Base-by-base conservation (phyloP, 1,140 invertebrate species). In the Eciton burchellii region DNA sequence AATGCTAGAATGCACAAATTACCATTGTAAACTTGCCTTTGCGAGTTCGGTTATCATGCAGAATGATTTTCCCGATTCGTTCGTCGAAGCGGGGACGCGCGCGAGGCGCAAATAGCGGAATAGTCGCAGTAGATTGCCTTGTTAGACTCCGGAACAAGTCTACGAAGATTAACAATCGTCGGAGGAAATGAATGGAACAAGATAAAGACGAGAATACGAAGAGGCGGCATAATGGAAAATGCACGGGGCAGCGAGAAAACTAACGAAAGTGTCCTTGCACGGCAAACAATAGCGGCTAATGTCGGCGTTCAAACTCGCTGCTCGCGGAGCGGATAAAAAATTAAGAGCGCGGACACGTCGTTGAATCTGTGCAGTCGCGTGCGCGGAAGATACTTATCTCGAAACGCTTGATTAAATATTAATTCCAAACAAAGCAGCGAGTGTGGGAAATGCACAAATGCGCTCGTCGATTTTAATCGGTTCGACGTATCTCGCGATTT, bases 61-160 rank as follows among this genome's bases (percentile, higher is more conserved):
- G 35, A 86, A 86, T 86, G 76, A 85, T 86, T 86, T 76, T 63
- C 57, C n/a, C 45, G 76, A 71, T 71, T 85, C 49, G 21, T 35
- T 62, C 77, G 63, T 57, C 26, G 41, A 29, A 57, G 3, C 60
- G 29, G 12, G 60, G 62, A 77, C 35, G 74, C 21, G 74, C 21
- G 65, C 41, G 52, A 54, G 52, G 12, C 49, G 74, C 63, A 79
- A 79, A 70, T 35, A 79, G 63, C 65, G 63, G 63, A 79, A 79
- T 79, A 79, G 74, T 79, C 24, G 63, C 49, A 79, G 74, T 79
- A 79, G 63, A 79, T 79, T 79, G 63, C 74, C 73, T 79, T 79
- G 74, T 79, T 79, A 79, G 74, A 79, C 74, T 79, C 65, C 65
- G 74, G 52, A 79, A 79, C 63, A 56, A 79, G 74, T 56, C 63